Base-by-base conservation (phyloP, 30 jellyfish, hydroid and myxozoan species). In the Hydractinia symbiolongicarpus region DNA sequence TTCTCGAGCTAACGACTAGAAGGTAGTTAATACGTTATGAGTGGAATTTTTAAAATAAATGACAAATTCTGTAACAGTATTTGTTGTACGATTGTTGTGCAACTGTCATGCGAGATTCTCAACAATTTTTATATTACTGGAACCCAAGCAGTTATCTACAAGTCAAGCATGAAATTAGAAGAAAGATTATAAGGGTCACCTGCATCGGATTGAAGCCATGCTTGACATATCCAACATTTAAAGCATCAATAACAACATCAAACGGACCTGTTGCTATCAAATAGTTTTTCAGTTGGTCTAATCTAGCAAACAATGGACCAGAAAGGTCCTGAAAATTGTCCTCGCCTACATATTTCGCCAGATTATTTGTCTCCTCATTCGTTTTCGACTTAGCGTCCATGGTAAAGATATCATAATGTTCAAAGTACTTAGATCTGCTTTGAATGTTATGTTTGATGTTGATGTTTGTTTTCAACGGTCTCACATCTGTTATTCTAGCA, bases 241-340 rank as follows among this genome's bases (percentile, higher is more conserved):
- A 71, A n/a, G 80, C 80, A 71, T 71, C 80, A 30, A 71, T 71
- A 1, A 71, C 80, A 30, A 71, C 80, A 71, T 71, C 80, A 71
- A 71, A 71, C n/a, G 56, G 40, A 19, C 56, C 68, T 7, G 30
- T 71, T 8, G 40, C 55, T 19, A 19, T 3, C 67, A 71, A 71
- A 50, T 71, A 71, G 15, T 19, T 53, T 50, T 71, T 50, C 30
- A 71, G 50, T 7, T 71, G 52, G 19, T 6, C 17, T 6, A 64
- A 64, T 64, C 40, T 64, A n/a, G 19, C 74, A 64, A 64, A 64
- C 17, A 64, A 6, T 7, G 40, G 40, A 71, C 80, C 80, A 71
- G 60, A 71, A 7, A 6, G 17, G 50, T 71, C 80, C 50, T 13
- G 9, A 71, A 64, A 44, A 64, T 6, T 64, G 19, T 64, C 74